Evolutionary conservation across 2,113 vertebrate genomes (phyloP), one percentile per base, ranked within the genome.

Genomic region (Hyperopisus bebe): DNA sequence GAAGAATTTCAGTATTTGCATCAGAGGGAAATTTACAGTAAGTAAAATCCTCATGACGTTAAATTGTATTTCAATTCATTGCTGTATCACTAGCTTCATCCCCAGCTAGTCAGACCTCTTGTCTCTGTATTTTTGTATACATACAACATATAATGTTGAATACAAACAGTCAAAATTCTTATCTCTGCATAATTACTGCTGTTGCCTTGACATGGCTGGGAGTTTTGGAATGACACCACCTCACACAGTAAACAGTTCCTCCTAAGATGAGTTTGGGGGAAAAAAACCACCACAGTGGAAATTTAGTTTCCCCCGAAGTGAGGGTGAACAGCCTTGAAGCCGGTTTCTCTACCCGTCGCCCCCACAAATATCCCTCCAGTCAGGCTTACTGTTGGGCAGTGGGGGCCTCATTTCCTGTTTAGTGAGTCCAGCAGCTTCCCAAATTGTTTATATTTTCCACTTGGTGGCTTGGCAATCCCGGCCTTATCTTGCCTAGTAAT

Each of bases 401-500:
- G 6, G 31, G 31, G 48, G 13, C 50, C 7, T 87, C 50, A 51
- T 87, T 87, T 87, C 85, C 85, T 53, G 27, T 86, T 86, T 86
- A 86, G 44, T 27, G 44, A 47, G 83, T 55, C 47, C 85, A 53
- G 50, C 11, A n/a, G 24, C 44, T 46, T 47, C 46, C 44, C 82
- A 84, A 84, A 84, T 19, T 87, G 85, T 47, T 53, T 53, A 31
- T 35, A 87, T 47, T 53, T 87, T 53, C 50, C 24, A 87, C 50
- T 47, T 21, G 27, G 48, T 55, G 85, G n/a, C 85, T 53, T 35
- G 19, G 31, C 31, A 51, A 31, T 24, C 85, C 27, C 0, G 31
- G 85, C 50, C 50, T 87, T 87, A 87, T 87, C 85, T 87, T 27
- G 27, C 47, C 48, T 31, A 53, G 85, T 53, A 87, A 87, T 87